Evolutionary conservation across 2,888 invertebrate genomes (phyloP), one percentile per base, ranked within the genome.

Genomic region (Mesodorylaimus sp.): DNA sequence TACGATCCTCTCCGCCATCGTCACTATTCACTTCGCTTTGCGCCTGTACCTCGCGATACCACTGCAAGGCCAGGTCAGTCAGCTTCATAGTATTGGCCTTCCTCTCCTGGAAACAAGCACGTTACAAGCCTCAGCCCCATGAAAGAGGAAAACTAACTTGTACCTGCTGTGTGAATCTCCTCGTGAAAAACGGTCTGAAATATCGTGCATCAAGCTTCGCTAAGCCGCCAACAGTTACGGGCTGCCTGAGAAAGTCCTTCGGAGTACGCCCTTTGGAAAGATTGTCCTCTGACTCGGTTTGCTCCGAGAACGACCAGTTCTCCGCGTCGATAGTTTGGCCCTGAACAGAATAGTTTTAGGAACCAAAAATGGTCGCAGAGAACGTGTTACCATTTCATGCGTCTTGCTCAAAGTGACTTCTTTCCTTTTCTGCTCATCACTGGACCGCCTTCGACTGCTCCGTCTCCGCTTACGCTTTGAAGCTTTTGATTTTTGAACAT

Each of bases 11-110:
- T 13, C 7, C n/a, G 41, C 7, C 52, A 25, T 54, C 55, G 39
- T 54, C 56, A 10, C 52, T 49, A 7, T 51, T 54, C 39, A 55
- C 59, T 39, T 61, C 60, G 10, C 58, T 54, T 47, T 58, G 60
- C 3, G 60, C 58, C 27, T 87, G 86, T 45, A 86, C 81, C 53
- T 86, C 76, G 67, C 91, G 85, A 70, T 89, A 91, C 91, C 91
- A 93, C 66, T 91, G 84, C 66, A 89, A 87, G 1, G 91, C 89
- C 56, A 93, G 73, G 69, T 86, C 86, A 1, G 85, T 84, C 87
- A 93, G 89, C 72, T 91, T 89, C 58, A 83, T 85, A 68, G 86
- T 86, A 65, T 91, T 91, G 68, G 93, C 91, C 65, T 85, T 83
- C 55, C 91, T 71, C 72, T 93, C 91, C 80, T 85, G 71, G n/a